A percentile compares a stretch with the other conserved stretches of the same genome.
Evolutionary conservation across 2,888 invertebrate species (phyloP).

Genomic region (Esperia sulphurella): DNA sequence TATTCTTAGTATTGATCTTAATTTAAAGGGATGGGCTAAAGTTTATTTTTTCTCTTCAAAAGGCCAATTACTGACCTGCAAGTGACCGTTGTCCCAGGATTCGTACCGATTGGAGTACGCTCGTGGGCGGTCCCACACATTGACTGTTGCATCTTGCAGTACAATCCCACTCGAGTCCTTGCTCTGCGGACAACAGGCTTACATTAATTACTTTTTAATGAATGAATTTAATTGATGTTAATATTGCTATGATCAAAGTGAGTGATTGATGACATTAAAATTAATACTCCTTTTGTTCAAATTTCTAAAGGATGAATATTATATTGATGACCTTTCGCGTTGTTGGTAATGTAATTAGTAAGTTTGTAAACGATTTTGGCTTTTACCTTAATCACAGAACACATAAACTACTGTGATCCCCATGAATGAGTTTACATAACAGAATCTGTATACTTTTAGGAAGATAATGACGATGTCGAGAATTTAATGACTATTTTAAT

Average conservation of each 20-base stretch:
- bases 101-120: slow-evolving; percentile 91
- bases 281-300: background rate
- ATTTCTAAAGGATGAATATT: background rate
- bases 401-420: no score
- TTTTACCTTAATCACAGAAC: no score
- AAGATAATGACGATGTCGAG: no score
- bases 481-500: no score
- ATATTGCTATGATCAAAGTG: background rate
- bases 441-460: no score
- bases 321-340: background rate
- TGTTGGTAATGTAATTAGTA: no score
- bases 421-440: no score
- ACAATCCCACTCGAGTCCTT: slow-evolving; percentile 84
- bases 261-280: background rate
- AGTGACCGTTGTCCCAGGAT: slow-evolving; percentile 82
- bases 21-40: no score
- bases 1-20: no score
- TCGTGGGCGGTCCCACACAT: slow-evolving; percentile 89
- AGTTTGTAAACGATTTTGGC: no score
- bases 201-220: background rate
- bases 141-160: slow-evolving; percentile 83
- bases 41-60: background rate
- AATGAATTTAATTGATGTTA: background rate
- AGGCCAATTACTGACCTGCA: slow-evolving; percentile 60
- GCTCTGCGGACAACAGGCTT: slow-evolving; percentile 74